Evolutionary conservation across 2,113 vertebrate species (phyloP), one percentile per base, ranked within the genome.

Genomic region (Anolis carolinensis): DNA sequence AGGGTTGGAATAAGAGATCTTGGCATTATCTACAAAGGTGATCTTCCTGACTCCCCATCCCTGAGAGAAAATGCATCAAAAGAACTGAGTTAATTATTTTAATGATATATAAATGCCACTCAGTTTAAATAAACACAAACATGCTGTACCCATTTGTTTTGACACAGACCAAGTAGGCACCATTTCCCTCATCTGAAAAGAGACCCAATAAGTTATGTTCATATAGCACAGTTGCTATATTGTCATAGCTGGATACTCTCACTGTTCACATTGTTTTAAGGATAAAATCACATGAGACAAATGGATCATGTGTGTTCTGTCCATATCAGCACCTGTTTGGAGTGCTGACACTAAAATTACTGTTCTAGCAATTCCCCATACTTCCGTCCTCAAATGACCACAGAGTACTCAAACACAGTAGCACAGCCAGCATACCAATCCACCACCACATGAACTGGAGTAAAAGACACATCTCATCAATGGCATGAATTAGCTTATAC

Each of bases 21-120:
- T 99, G 6, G 98, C 98, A 10, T 99, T 99, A 96, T 99, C 98
- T 90, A 99, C 98, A 94, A 99, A 99, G 0, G 99, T 99, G 93
- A 99, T 97, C 91, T 96, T 98, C 95, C 99, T 97, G 90, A 99
- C 98, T 30, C 99, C 98, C 99, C 98, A 99, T 2, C 98, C 98
- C 99, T 99, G 44, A 6, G 86, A 4, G 72, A 11, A 72, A 81
- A 86, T 55, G 88, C 68, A 27, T 25, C 50, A 34, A 30, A 14
- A 52, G 8, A 71, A 48, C 48, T 55, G 8, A 80, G 6, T 10
- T 76, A 34, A 52, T 30, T 44, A 8, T 55, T 27, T 76, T 20
- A 74, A 74, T 10, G 36, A 23, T 65, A 30, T 20, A 62, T 62
- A 63, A 74, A 2, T 4, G 6, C 1, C 25, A 86, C 7, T 18